Evolutionary conservation across 1,140 invertebrate species (phyloP).

Genomic region (Hormaphis cornu): DNA sequence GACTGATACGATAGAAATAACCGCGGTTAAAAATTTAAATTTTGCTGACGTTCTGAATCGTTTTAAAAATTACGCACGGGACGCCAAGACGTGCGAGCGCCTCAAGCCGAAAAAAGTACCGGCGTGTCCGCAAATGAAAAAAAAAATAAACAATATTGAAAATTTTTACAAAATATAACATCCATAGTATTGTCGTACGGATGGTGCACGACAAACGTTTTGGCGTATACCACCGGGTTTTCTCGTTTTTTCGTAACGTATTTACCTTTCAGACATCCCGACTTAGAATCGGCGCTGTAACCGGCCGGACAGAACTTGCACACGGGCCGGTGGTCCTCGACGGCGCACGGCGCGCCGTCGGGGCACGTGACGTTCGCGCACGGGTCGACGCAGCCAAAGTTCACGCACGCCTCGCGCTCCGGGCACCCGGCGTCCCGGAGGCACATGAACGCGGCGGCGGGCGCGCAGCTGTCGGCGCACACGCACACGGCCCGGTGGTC

Average conservation of each 20-base stretch:
- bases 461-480: constrained; percentile 75
- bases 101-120: too few species aligned
- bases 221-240: too few species aligned
- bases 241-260: constrained; percentile 21
- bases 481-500: constrained; percentile 76
- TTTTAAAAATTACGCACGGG: too few species aligned
- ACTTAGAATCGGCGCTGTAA: constrained; percentile 76
- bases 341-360: constrained; percentile 72
- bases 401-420: constrained; percentile 68
- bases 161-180: background rate
- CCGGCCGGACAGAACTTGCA: constrained; percentile 84
- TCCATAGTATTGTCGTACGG: too few species aligned
- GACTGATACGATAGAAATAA: too few species aligned
- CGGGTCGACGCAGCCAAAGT: constrained; percentile 82
- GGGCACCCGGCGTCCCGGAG: constrained; percentile 79
- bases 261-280: constrained; percentile 92
- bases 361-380: constrained; percentile 70
- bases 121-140: too few species aligned
- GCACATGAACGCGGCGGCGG: constrained; percentile 73
- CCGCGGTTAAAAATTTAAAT: too few species aligned
- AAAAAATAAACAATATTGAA: too few species aligned
- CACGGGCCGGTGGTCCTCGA: constrained; percentile 82
- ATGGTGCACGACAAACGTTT: too few species aligned
- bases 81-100: too few species aligned
- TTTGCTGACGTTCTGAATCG: too few species aligned